These are phyloP conservation scores for Pluvialis apricaria DNA, from an alignment of 2,113 vertebrate genomes.

Conservation along the genomic window DNA sequence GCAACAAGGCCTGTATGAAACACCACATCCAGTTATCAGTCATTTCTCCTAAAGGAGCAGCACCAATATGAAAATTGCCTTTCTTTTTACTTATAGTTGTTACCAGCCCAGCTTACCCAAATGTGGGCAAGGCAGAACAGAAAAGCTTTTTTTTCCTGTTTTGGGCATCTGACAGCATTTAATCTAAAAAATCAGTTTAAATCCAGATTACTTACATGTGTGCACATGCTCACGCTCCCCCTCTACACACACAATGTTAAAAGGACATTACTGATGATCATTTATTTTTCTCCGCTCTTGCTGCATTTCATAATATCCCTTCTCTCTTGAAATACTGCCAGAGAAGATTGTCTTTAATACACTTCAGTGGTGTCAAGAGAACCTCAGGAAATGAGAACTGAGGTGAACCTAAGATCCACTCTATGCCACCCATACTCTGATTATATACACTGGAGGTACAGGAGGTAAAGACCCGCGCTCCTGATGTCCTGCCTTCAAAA, in stretches of 20 bases:
- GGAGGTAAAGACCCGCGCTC: not conserved
- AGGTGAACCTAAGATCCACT: conserved; percentile 26
- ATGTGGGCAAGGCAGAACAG: not conserved
- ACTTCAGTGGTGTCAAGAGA: conserved; percentile 37
- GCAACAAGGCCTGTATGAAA: not conserved
- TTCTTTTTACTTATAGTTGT: not conserved
- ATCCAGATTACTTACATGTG: conserved; percentile 43
- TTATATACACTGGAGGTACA: not conserved
- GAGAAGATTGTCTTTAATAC: conserved; percentile 40
- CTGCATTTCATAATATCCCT: conserved; percentile 42
- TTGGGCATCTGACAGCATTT: conserved; percentile 39
- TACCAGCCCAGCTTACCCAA: not conserved
- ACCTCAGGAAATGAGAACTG: conserved; percentile 52
- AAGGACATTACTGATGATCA: conserved; percentile 19
- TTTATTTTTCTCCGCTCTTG: conserved; percentile 50
- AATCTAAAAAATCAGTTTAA: conserved; percentile 18
- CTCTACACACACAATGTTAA: not conserved
- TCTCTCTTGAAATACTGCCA: conserved; percentile 39
- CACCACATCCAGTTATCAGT: not conserved
- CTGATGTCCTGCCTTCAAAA: not conserved
- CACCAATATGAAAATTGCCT: not conserved
- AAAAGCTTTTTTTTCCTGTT: not conserved
- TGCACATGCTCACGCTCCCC: not conserved
- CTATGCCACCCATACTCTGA: not conserved
- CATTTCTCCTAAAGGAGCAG: not conserved